These are phyloP conservation scores for Aulostomus chinensis DNA, from an alignment of 2,797 vertebrate genomes.

Conservation along the genomic window DNA sequence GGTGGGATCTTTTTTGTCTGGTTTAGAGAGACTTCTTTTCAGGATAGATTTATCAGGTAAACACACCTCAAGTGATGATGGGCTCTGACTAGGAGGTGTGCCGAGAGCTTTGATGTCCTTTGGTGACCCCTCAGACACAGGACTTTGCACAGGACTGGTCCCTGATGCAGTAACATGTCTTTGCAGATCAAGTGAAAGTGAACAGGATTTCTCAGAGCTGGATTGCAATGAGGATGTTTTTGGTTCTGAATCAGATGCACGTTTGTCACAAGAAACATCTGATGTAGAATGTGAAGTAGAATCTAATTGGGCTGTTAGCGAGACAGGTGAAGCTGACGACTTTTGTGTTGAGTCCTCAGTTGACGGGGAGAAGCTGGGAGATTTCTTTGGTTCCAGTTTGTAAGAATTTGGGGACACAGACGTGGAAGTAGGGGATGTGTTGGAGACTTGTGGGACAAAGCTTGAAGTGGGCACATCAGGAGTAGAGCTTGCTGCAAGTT, in stretches of 20 bases:
- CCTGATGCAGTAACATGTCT: constrained; percentile 11
- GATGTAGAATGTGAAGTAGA: constrained; percentile 3
- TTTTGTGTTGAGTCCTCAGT: constrained; percentile 9
- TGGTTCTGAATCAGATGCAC: constrained; percentile 12
- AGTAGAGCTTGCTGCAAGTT: not conserved
- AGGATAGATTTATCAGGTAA: constrained; percentile 3
- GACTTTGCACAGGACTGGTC: constrained; percentile 2
- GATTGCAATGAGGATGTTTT: constrained; percentile 8
- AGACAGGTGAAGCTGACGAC: not conserved
- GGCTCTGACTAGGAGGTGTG: not conserved
- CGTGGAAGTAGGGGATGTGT: not conserved
- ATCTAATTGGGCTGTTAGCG: constrained; percentile 3
- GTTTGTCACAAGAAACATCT: constrained; percentile 9
- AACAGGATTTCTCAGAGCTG: constrained; percentile 3
- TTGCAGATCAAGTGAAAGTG: constrained; percentile 14
- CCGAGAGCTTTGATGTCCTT: constrained; percentile 12
- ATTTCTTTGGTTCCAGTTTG: constrained; percentile 13
- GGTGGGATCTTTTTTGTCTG: constrained; percentile 15
- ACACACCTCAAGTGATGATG: constrained; percentile 4
- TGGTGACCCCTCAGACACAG: constrained; percentile 11
- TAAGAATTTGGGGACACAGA: constrained; percentile 1
- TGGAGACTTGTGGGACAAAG: no score
- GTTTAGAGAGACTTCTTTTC: constrained; percentile 11
- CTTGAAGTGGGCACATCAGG: no score
- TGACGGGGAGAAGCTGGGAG: not conserved